Percentiles rank a stretch among this genome's conserved stretches.
phyloP scores from a whole-genome alignment of 2,888 invertebrate species.

The Dicyrtoma fusca region DNA sequence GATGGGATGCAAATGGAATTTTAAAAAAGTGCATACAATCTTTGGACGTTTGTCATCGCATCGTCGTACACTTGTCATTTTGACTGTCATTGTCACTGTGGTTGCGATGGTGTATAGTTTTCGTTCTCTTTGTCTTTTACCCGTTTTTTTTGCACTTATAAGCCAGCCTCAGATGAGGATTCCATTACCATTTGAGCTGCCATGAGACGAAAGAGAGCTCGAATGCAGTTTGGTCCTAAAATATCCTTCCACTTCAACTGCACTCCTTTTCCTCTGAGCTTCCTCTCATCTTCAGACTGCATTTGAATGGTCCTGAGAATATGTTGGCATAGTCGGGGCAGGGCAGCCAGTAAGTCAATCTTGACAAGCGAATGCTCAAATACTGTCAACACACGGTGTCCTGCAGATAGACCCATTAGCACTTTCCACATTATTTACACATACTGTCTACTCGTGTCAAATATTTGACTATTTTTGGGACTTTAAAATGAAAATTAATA shows the following conservation, averaged over 20 bases:
- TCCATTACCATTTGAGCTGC: slow-evolving; percentile 19
- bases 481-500: neutral
- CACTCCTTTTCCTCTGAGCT: no score
- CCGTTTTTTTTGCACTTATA: no score
- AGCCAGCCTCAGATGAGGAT: no score
- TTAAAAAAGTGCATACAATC: no score
- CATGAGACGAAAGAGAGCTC: slow-evolving; percentile 4
- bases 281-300: slow-evolving; percentile 14
- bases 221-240: slow-evolving; percentile 18
- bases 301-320: neutral
- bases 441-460: no score
- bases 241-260: slow-evolving; percentile 8
- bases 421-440: no score
- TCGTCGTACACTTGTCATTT: no score
- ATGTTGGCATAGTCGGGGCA: slow-evolving; percentile 17
- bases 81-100: no score
- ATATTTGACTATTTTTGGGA: neutral
- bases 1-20: no score
- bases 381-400: slow-evolving; percentile 25
- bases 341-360: slow-evolving; percentile 7
- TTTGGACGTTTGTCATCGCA: no score
- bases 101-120: no score
- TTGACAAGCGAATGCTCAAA: slow-evolving; percentile 25
- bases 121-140: no score
- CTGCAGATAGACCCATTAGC: neutral